Percentiles rank a stretch among this genome's conserved stretches.
These are phyloP conservation scores for Andrena praecox DNA, from an alignment of 2,888 invertebrate genomes.

Conservation along the genomic window DNA sequence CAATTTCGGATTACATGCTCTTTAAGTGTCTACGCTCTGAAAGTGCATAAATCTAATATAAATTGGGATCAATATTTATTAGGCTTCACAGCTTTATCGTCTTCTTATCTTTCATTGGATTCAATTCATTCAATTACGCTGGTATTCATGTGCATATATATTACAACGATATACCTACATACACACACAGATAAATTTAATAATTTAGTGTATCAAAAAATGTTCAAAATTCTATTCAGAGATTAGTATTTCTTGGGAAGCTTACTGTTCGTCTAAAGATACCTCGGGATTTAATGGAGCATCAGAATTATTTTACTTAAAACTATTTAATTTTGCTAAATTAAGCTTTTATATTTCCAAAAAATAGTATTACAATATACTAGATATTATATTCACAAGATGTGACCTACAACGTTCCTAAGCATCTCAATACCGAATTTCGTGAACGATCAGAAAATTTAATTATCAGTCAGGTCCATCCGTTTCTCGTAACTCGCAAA, in stretches of 20 bases:
- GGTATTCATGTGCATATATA: neutral
- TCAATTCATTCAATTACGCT: slow-evolving; percentile 30
- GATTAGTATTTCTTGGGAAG: neutral
- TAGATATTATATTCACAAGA: no score
- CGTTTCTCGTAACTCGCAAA: neutral
- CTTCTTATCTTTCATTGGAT: slow-evolving; percentile 31
- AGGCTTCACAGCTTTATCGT: slow-evolving; percentile 10
- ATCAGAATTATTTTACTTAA: no score
- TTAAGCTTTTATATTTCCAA: no score
- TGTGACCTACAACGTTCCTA: no score
- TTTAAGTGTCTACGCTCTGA: neutral
- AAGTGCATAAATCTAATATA: neutral
- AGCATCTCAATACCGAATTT: neutral
- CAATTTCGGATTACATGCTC: neutral
- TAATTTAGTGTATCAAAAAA: neutral
- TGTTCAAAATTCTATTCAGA: neutral
- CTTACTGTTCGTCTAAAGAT: no score
- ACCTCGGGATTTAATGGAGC: no score
- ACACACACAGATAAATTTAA: neutral
- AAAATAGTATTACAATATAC: no score
- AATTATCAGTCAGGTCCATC: slow-evolving; percentile 5
- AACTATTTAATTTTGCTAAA: no score
- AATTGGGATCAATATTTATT: slow-evolving; percentile 11
- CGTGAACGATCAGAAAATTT: neutral
- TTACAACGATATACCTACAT: neutral